These are phyloP conservation scores for Machimus rusticus DNA, from an alignment of 2,888 invertebrate species.

Conservation along the genomic window DNA sequence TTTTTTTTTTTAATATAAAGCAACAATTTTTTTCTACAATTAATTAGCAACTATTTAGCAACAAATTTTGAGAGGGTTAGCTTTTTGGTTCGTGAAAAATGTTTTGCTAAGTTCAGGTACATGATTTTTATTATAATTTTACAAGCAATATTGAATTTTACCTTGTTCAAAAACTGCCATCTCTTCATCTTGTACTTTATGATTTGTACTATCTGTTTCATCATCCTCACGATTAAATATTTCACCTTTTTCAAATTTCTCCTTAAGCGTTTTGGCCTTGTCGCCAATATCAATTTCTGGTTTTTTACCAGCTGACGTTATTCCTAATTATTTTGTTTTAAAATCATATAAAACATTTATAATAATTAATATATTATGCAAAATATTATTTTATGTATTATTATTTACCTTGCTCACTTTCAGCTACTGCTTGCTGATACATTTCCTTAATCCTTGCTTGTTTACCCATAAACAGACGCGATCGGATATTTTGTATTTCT, in stretches of 20 bases:
- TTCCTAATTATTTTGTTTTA: constrained; percentile 56
- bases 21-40: too few relatives aligned
- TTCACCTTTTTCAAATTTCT: constrained; percentile 83
- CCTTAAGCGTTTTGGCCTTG: constrained; percentile 73
- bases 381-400: not conserved
- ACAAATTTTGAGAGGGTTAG: too few relatives aligned
- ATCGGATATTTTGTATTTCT: constrained; percentile 86
- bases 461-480: constrained; percentile 86
- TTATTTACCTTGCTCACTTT: constrained; percentile 71
- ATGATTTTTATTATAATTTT: too few relatives aligned
- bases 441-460: constrained; percentile 91
- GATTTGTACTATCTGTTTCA: constrained; percentile 59
- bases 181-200: constrained; percentile 69
- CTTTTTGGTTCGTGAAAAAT: too few relatives aligned
- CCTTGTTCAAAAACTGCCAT: constrained; percentile 82
- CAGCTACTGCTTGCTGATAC: constrained; percentile 89
- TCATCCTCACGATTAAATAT: constrained; percentile 71
- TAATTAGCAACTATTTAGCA: too few relatives aligned
- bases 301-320: constrained; percentile 67
- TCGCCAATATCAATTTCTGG: constrained; percentile 66
- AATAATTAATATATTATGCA: too few relatives aligned
- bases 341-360: not conserved
- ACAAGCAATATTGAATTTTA: constrained; percentile 53
- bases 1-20: too few relatives aligned
- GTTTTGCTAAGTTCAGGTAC: too few relatives aligned